A percentile compares a stretch with the other conserved stretches of the same genome.
Conservation (phyloP, 2,888 invertebrate species). For the Megamerina dolium region DNA sequence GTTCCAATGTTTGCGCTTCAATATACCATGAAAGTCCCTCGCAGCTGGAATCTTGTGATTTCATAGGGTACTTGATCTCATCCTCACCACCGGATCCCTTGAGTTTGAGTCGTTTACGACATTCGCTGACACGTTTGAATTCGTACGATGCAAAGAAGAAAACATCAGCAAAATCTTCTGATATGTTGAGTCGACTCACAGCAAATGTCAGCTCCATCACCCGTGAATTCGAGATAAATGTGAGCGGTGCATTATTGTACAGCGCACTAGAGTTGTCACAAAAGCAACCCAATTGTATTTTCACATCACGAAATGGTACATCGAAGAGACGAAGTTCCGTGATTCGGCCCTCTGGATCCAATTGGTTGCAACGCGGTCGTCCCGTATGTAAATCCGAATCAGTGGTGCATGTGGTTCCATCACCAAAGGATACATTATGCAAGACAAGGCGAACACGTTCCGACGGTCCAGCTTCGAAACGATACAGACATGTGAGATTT, state of each 20-base stretch:
- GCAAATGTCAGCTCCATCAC: constrained; percentile 72
- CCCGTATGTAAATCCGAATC: constrained; percentile 68
- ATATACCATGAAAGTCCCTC: constrained; percentile 65
- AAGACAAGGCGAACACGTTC: constrained; percentile 63
- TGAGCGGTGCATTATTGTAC: constrained; percentile 56
- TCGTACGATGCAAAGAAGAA: constrained; percentile 72
- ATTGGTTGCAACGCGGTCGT: constrained; percentile 55
- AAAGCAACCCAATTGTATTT: constrained; percentile 67
- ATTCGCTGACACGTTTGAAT: constrained; percentile 59
- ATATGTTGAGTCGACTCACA: constrained; percentile 65
- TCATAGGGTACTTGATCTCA: constrained; percentile 59
- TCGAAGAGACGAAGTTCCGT: constrained; percentile 59
- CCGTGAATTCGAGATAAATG: constrained; percentile 60
- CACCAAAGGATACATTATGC: constrained; percentile 68
- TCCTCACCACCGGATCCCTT: constrained; percentile 63
- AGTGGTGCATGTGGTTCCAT: constrained; percentile 60
- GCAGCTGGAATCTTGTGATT: constrained; percentile 51
- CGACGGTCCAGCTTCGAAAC: constrained; percentile 63
- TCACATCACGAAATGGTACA: constrained; percentile 62
- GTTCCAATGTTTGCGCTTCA: constrained; percentile 71
- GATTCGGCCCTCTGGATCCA: constrained; percentile 48
- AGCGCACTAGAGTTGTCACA: constrained; percentile 66
- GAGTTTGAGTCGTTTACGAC: constrained; percentile 59
- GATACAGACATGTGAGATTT: constrained; percentile 70
- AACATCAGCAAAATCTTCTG: constrained; percentile 75